These are phyloP conservation scores for Lepus townsendii DNA, from an alignment of 2,797 vertebrate species.

Conservation along the genomic window DNA sequence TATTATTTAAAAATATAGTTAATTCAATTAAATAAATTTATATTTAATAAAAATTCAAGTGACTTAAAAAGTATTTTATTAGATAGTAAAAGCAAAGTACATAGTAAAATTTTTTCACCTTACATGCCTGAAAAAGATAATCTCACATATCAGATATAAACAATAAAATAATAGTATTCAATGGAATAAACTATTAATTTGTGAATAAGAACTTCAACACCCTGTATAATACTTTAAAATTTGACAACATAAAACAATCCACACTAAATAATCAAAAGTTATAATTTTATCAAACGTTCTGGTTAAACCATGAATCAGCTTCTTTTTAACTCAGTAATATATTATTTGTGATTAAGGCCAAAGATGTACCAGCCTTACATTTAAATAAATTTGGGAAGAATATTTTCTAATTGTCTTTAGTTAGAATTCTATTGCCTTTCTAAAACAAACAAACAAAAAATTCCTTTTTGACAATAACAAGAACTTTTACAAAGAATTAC, in stretches of 20 bases:
- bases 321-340: slow-evolving; percentile 47
- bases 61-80: slow-evolving; percentile 66
- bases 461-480: neutral
- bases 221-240: slow-evolving; percentile 47
- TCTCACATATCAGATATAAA: slow-evolving; percentile 48
- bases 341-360: slow-evolving; percentile 34
- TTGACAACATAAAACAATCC: slow-evolving; percentile 40
- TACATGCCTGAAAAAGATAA: slow-evolving; percentile 36
- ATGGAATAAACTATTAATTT: slow-evolving; percentile 6
- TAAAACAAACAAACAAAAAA: neutral
- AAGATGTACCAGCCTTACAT: slow-evolving; percentile 8
- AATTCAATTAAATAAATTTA: slow-evolving; percentile 43
- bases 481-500: slow-evolving; percentile 46
- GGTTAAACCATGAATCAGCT: slow-evolving; percentile 19
- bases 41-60: slow-evolving; percentile 68
- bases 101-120: slow-evolving; percentile 28
- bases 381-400: slow-evolving; percentile 16
- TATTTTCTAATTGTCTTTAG: slow-evolving; percentile 54
- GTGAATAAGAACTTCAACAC: slow-evolving; percentile 18
- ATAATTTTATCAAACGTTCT: slow-evolving; percentile 59
- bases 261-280: slow-evolving; percentile 54
- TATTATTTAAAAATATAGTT: neutral
- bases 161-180: neutral
- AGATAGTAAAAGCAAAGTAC: slow-evolving; percentile 49
- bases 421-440: slow-evolving; percentile 30